Evolutionary conservation across 2,888 invertebrate genomes (phyloP), one percentile per base, ranked within the genome.

Genomic region (Sarcophaga carnaria): DNA sequence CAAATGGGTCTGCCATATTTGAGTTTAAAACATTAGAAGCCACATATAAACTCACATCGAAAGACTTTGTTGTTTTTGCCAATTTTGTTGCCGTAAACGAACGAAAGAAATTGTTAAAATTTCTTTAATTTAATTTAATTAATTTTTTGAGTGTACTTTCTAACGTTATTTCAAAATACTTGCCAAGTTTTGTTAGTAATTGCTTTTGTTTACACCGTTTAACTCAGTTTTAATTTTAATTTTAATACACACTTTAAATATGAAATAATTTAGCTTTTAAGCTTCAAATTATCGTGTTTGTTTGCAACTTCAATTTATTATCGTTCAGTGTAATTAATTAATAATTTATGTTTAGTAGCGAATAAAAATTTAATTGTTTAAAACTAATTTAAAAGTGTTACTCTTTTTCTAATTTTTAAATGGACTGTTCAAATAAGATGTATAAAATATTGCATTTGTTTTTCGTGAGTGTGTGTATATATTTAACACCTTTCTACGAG

Each of bases 1-100:
- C 96, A 96, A 91, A 96, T 96, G 25, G 96, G 96, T 47, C 96
- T 96, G 2, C 96, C 96, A 0, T 93, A 93, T 88, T 89, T 93
- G 89, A 92, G 91, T 89, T 92, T 93, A 70, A 93, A 93, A 84
- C 93, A 93, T 89, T 93, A 78, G 80, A n/a, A 25, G n/a, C n/a
- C 22, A 17, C 11, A 49, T 37, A 8, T 10, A 67, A 22, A 45
- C 14, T 37, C 22, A 64, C 12, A 25, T 25, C 25, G 45, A 60
- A 45, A 71, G 49, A 74, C 62, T 76, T 70, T 59, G 12, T 45
- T n/a, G 5, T 11, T 17, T 37, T 60, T 14, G 37, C 45, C 69
- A 49, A 5, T 10, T 54, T 60, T 10, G 22, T n/a, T 62, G 27
- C 11, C 62, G 62, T 75, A 79, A 70, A 27, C 71, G 77, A 69